Evolutionary conservation across 2,113 vertebrate species (phyloP).

Genomic region (Pomatorhinus ruficollis): DNA sequence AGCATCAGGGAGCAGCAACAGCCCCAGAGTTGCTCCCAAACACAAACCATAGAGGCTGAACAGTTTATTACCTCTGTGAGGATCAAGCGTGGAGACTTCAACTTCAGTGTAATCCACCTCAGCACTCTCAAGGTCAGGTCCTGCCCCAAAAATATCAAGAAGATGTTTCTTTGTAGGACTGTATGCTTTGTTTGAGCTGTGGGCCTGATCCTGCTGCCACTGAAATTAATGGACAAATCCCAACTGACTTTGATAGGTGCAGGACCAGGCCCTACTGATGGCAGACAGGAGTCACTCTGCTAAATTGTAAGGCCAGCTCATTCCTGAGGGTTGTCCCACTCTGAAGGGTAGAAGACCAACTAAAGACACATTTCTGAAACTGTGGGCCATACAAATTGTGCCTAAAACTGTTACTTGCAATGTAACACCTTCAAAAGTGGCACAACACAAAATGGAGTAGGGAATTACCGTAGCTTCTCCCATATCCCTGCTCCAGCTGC

Average conservation of each 20-base stretch:
- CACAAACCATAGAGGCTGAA: neutral
- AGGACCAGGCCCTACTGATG: neutral
- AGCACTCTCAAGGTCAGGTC: slow-evolving; percentile 65
- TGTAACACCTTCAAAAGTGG: neutral
- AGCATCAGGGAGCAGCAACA: neutral
- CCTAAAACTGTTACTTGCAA: neutral
- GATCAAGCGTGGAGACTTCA: slow-evolving; percentile 63
- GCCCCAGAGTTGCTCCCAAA: neutral
- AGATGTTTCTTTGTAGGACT: slow-evolving; percentile 53
- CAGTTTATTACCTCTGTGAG: slow-evolving; percentile 70
- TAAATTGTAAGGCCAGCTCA: neutral
- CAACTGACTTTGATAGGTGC: neutral
- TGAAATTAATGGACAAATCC: neutral
- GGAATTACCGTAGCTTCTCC: neutral
- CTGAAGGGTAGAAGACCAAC: neutral
- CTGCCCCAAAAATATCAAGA: slow-evolving; percentile 74
- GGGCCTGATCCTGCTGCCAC: slow-evolving; percentile 19
- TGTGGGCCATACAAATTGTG: neutral
- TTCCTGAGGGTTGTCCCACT: neutral
- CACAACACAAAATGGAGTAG: neutral
- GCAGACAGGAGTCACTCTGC: neutral
- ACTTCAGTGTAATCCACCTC: slow-evolving; percentile 82
- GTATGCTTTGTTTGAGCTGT: neutral
- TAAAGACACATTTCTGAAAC: neutral
- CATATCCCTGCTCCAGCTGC: neutral